phyloP scores from a whole-genome alignment of 2,888 invertebrate genomes.

The Aplocera efformata region DNA sequence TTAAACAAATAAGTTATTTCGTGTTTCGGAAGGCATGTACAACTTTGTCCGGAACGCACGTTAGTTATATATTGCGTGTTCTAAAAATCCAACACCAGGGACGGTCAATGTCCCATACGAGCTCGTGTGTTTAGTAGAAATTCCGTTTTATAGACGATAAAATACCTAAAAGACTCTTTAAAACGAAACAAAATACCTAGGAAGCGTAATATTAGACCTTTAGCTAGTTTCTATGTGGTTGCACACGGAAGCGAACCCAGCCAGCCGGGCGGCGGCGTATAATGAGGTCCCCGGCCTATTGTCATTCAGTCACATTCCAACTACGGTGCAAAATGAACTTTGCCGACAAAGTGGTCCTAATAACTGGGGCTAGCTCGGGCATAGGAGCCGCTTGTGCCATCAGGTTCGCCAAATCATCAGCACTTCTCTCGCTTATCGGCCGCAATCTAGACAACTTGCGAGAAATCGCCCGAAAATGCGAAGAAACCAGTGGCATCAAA shows the following conservation, averaged over 20 bases:
- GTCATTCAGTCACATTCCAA: slow-evolving; percentile 32
- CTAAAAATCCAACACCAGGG: too few relatives aligned
- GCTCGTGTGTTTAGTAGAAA: too few relatives aligned
- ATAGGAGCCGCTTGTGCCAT: slow-evolving; percentile 61
- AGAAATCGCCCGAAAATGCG: slow-evolving; percentile 47
- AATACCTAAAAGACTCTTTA: too few relatives aligned
- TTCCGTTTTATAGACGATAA: too few relatives aligned
- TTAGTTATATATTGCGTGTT: too few relatives aligned
- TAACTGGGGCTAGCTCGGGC: slow-evolving; percentile 66
- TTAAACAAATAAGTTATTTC: too few relatives aligned
- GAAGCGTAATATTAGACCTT: slow-evolving; percentile 31
- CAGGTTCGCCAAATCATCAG: slow-evolving; percentile 50
- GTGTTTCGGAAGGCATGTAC: too few relatives aligned
- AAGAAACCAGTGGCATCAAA: slow-evolving; percentile 40
- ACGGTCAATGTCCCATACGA: too few relatives aligned
- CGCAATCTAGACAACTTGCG: slow-evolving; percentile 53
- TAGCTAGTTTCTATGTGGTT: slow-evolving; percentile 36
- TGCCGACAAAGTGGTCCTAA: slow-evolving; percentile 56
- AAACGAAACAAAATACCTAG: slow-evolving; percentile 34
- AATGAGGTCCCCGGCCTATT: slow-evolving; percentile 21
- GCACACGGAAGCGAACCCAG: slow-evolving; percentile 36
- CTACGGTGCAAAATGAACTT: slow-evolving; percentile 49
- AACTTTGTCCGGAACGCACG: too few relatives aligned
- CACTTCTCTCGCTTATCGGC: slow-evolving; percentile 51
- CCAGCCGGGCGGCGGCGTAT: slow-evolving; percentile 25